phyloP scores from a whole-genome alignment of 2,888 invertebrate species.

The Cryptocephalus primarius region DNA sequence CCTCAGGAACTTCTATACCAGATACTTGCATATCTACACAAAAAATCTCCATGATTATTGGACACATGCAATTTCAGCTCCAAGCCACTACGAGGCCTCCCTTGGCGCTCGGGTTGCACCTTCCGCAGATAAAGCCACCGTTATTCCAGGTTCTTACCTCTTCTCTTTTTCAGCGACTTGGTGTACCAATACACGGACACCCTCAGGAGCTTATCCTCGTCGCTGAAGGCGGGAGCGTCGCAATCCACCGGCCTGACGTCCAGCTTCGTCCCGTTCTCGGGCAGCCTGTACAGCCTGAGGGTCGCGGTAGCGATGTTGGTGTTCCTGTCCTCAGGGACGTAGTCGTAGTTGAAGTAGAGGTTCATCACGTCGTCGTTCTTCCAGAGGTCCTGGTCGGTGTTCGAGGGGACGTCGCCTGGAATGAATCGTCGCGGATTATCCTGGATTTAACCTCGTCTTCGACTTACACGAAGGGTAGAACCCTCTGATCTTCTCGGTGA shows the following conservation, averaged over 20 bases:
- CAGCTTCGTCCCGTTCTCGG: constrained; percentile 28
- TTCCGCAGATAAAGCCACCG: too few species aligned
- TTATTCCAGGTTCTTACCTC: constrained; percentile 26
- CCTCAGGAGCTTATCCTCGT: constrained; percentile 44
- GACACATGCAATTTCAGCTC: too few species aligned
- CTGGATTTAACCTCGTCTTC: neutral
- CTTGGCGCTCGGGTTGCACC: too few species aligned
- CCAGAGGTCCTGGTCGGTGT: constrained; percentile 46
- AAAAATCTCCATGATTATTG: too few species aligned
- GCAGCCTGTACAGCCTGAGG: constrained; percentile 41
- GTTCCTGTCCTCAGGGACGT: constrained; percentile 34
- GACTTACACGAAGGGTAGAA: constrained; percentile 34
- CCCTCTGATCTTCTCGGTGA: constrained; percentile 30
- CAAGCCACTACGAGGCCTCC: too few species aligned
- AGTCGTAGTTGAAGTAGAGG: constrained; percentile 44
- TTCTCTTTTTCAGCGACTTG: constrained; percentile 42
- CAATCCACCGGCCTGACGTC: constrained; percentile 16
- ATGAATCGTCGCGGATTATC: neutral
- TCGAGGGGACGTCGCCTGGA: constrained; percentile 44
- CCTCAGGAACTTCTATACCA: too few species aligned
- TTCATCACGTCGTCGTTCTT: constrained; percentile 43
- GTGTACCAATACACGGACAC: constrained; percentile 50
- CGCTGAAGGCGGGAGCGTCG: constrained; percentile 19
- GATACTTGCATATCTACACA: too few species aligned
- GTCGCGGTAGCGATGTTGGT: constrained; percentile 42